Percentiles rank a stretch among this genome's conserved stretches.
Evolutionary conservation across 2,797 vertebrate species (phyloP).

Genomic region (Urosaurus nigricauda): DNA sequence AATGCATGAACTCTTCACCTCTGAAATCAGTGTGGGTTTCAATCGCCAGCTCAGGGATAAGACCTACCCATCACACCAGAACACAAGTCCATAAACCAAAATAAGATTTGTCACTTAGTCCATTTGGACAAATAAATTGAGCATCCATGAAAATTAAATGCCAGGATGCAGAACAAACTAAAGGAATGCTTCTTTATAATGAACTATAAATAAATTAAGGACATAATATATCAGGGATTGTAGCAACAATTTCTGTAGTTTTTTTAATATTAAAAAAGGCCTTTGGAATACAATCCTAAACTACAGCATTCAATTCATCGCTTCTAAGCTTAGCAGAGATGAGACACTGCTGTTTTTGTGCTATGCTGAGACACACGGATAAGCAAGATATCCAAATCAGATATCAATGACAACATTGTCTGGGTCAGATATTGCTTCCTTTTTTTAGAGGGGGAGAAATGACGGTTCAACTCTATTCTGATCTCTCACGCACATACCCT

Average conservation of each 20-base stretch:
- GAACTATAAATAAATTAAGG: slow-evolving; percentile 58
- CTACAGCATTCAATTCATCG: slow-evolving; percentile 17
- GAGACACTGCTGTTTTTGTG: slow-evolving; percentile 22
- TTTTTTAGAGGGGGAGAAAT: background rate
- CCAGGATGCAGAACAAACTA: background rate
- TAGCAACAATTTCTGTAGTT: background rate
- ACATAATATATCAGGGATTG: slow-evolving; percentile 11
- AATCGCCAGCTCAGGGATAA: slow-evolving; percentile 32
- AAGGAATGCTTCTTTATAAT: slow-evolving; percentile 32
- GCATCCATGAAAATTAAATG: slow-evolving; percentile 16
- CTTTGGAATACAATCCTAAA: slow-evolving; percentile 27
- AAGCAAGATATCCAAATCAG: slow-evolving; percentile 7
- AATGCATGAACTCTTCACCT: slow-evolving; percentile 67
- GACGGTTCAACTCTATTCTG: background rate
- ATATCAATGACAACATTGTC: slow-evolving; percentile 42
- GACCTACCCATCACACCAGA: slow-evolving; percentile 40
- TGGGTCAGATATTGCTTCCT: slow-evolving; percentile 25
- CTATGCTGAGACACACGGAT: slow-evolving; percentile 18
- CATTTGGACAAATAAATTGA: background rate
- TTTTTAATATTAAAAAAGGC: slow-evolving; percentile 6
- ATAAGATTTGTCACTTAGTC: background rate
- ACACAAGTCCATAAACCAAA: background rate
- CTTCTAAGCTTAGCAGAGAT: slow-evolving; percentile 3
- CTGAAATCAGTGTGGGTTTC: slow-evolving; percentile 48
- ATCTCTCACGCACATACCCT: slow-evolving; percentile 32